phyloP scores from a whole-genome alignment of 2,888 invertebrate species.

The Agrotis exclamationis region DNA sequence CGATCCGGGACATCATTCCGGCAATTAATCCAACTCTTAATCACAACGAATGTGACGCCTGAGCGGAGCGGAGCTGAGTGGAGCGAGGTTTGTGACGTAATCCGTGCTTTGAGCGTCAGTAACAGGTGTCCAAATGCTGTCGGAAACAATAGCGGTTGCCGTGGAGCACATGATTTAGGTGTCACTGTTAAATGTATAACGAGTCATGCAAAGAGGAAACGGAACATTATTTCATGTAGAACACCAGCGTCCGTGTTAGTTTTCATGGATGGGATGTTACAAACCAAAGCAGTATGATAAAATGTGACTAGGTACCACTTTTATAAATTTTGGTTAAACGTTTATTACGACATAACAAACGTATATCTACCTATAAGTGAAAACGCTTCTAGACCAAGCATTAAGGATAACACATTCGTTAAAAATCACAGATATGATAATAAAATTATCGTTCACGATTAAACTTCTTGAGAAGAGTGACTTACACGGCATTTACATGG shows the following conservation, averaged over 20 bases:
- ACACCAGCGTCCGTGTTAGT: too few relatives aligned
- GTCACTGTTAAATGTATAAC: background rate
- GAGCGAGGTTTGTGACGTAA: background rate
- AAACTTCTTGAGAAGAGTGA: background rate
- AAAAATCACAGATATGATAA: constrained; percentile 1
- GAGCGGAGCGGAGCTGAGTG: background rate
- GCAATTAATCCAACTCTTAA: constrained; percentile 40
- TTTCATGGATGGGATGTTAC: too few relatives aligned
- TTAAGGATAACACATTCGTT: background rate
- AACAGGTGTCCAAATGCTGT: constrained; percentile 37
- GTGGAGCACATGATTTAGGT: background rate
- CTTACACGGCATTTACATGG: background rate
- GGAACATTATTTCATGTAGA: background rate
- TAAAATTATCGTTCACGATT: constrained; percentile 9
- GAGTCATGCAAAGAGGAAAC: background rate
- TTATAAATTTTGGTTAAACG: background rate
- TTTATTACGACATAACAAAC: too few relatives aligned
- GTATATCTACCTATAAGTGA: background rate
- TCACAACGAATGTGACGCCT: constrained; percentile 20
- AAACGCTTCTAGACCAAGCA: background rate
- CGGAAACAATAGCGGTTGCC: constrained; percentile 1
- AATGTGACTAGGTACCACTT: background rate
- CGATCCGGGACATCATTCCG: constrained; percentile 27
- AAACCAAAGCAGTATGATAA: background rate
- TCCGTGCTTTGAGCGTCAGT: constrained; percentile 8